Evolutionary conservation across 2,113 vertebrate genomes (phyloP).

Genomic region (Gymnorhina tibicen): DNA sequence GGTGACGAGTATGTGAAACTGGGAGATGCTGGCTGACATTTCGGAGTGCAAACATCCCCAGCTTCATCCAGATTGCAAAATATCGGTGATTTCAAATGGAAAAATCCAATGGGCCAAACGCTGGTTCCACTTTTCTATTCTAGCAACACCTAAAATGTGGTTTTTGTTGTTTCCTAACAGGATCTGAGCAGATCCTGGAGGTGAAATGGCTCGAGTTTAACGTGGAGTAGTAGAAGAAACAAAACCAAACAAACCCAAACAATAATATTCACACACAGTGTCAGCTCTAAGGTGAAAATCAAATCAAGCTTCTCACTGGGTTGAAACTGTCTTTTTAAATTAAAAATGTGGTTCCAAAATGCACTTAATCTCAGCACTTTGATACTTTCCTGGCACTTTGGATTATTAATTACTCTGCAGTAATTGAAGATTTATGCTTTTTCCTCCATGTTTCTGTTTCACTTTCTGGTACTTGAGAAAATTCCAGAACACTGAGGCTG

Average conservation of each 20-base stretch:
- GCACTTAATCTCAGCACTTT: neutral
- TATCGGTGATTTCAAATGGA: constrained; percentile 52
- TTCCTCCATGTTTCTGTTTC: neutral
- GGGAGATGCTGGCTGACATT: constrained; percentile 59
- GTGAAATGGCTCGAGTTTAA: neutral
- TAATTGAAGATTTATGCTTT: neutral
- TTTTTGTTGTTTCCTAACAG: constrained; percentile 5
- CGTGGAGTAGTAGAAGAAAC: neutral
- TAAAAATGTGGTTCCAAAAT: neutral
- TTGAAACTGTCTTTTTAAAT: neutral
- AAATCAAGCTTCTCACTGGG: neutral
- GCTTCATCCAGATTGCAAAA: constrained; percentile 65
- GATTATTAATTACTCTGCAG: neutral
- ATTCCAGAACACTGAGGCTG: neutral
- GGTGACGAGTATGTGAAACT: constrained; percentile 41
- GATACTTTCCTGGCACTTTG: neutral
- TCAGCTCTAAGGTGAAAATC: neutral
- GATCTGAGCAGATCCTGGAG: neutral
- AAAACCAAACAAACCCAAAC: neutral
- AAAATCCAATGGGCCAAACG: constrained; percentile 35
- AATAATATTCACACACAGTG: neutral
- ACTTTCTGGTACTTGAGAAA: neutral
- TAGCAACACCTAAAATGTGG: constrained; percentile 14
- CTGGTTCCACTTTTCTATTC: constrained; percentile 18
- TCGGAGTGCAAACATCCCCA: constrained; percentile 43